Evolutionary conservation across 1,140 invertebrate species (phyloP).

Genomic region (Bradynema listronoti): DNA sequence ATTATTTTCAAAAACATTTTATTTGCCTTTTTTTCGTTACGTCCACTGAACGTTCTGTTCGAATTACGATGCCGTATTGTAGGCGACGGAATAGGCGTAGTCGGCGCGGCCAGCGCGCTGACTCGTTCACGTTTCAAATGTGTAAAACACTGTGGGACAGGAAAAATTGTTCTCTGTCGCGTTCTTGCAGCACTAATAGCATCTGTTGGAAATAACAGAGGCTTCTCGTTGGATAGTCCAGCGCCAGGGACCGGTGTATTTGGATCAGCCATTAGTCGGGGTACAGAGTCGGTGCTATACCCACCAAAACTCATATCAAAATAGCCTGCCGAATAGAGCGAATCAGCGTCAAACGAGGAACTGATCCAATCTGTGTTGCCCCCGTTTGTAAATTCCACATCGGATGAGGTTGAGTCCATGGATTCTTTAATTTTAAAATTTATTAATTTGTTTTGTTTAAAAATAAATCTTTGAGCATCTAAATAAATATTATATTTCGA

Average conservation of each 20-base stretch:
- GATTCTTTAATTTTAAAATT: constrained; percentile 29
- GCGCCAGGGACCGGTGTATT: constrained; percentile 26
- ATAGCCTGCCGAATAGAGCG: constrained; percentile 33
- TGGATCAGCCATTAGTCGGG: constrained; percentile 25
- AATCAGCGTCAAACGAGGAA: constrained; percentile 35
- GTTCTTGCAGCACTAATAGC: background rate
- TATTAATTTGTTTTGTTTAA: no score
- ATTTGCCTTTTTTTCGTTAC: background rate
- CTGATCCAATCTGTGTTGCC: constrained; percentile 20
- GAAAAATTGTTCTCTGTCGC: background rate
- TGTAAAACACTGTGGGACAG: background rate
- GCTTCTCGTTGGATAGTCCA: background rate
- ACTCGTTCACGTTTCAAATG: constrained; percentile 6
- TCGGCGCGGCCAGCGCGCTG: background rate
- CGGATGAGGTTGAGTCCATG: constrained; percentile 35
- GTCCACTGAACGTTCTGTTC: background rate
- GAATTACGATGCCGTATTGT: background rate
- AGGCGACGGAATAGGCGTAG: constrained; percentile 1
- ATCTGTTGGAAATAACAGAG: background rate
- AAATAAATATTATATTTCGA: no score
- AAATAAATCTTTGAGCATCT: no score
- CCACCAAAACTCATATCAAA: constrained; percentile 34
- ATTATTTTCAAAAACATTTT: background rate
- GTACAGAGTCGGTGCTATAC: constrained; percentile 39
- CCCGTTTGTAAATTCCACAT: no score